Percentiles rank a stretch among this genome's conserved stretches.
Conservation (phyloP, 1,140 invertebrate genomes). For the Drosophila lowei region DNA sequence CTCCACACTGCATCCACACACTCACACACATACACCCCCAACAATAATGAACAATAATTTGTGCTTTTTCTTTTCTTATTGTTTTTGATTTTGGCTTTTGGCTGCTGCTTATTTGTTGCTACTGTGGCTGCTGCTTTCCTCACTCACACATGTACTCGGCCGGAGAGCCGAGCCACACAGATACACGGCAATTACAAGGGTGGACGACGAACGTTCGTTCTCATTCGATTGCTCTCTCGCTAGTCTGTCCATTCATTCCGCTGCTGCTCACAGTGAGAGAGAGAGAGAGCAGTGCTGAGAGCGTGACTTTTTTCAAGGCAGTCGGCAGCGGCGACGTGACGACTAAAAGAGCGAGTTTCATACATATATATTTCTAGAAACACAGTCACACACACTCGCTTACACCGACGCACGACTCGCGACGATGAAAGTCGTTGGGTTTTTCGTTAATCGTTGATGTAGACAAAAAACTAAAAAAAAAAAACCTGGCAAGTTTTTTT, state of each 20-base stretch:
- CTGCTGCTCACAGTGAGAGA: constrained; percentile 33
- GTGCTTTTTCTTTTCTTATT: constrained; percentile 63
- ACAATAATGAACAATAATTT: constrained; percentile 59
- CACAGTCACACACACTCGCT: constrained; percentile 43
- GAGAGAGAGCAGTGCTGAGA: constrained; percentile 43
- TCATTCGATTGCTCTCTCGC: constrained; percentile 3
- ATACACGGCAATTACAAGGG: constrained; percentile 70
- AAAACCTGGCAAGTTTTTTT: constrained; percentile 60
- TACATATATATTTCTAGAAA: constrained; percentile 7
- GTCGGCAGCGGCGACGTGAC: constrained; percentile 44
- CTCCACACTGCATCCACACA: constrained; percentile 15
- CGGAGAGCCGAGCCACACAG: constrained; percentile 18
- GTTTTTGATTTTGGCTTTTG: constrained; percentile 46
- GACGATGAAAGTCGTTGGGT: constrained; percentile 79
- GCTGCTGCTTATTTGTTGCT: constrained; percentile 68
- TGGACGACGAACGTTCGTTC: constrained; percentile 48
- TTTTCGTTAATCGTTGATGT: constrained; percentile 82
- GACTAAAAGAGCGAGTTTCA: constrained; percentile 45
- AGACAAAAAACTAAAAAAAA: constrained; percentile 70
- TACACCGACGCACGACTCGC: constrained; percentile 61
- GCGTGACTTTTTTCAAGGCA: constrained; percentile 73
- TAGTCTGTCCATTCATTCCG: constrained; percentile 62
- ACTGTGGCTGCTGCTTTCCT: constrained; percentile 27
- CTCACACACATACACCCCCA: constrained; percentile 12
- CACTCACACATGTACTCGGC: constrained; percentile 35